Evolutionary conservation across 1,140 invertebrate genomes (phyloP).

Genomic region (Agraylea sexmaculata): DNA sequence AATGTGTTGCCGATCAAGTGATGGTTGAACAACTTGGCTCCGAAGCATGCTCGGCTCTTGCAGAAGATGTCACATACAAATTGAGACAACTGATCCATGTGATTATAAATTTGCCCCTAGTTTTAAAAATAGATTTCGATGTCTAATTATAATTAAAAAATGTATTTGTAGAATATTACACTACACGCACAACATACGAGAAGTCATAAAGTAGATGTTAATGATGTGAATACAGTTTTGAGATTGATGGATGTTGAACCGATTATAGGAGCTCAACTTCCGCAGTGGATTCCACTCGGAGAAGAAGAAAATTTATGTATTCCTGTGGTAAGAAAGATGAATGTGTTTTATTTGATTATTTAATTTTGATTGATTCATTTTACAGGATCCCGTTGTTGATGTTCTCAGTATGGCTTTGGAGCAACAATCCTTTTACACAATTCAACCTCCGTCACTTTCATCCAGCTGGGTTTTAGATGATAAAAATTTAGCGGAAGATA

Average conservation of each 20-base stretch:
- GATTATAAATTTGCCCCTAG: constrained; percentile 12
- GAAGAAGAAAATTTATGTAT: constrained; percentile 27
- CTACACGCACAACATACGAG: constrained; percentile 24
- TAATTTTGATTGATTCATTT: constrained; percentile 14
- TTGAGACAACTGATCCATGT: constrained; percentile 36
- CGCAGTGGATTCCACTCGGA: constrained; percentile 28
- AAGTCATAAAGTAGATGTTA: constrained; percentile 30
- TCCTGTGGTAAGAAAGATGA: constrained; percentile 12
- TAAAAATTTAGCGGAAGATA: constrained; percentile 30
- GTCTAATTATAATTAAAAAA: background rate
- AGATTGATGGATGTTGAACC: constrained; percentile 34
- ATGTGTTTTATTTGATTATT: background rate
- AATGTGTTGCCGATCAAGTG: constrained; percentile 36
- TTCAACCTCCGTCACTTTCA: constrained; percentile 29
- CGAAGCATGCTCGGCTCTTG: constrained; percentile 35
- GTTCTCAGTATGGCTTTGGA: constrained; percentile 29
- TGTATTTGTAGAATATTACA: constrained; percentile 17
- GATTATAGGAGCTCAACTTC: constrained; percentile 26
- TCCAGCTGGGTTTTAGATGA: constrained; percentile 38
- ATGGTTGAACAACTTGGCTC: constrained; percentile 29
- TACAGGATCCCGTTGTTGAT: constrained; percentile 32
- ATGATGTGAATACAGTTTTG: constrained; percentile 35
- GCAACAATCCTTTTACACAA: constrained; percentile 29
- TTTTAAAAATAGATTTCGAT: background rate
- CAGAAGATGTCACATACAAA: constrained; percentile 39